Percentiles rank a stretch among this genome's conserved stretches.
Conservation (phyloP, 2,113 vertebrate species). For the Actinemys pallida region DNA sequence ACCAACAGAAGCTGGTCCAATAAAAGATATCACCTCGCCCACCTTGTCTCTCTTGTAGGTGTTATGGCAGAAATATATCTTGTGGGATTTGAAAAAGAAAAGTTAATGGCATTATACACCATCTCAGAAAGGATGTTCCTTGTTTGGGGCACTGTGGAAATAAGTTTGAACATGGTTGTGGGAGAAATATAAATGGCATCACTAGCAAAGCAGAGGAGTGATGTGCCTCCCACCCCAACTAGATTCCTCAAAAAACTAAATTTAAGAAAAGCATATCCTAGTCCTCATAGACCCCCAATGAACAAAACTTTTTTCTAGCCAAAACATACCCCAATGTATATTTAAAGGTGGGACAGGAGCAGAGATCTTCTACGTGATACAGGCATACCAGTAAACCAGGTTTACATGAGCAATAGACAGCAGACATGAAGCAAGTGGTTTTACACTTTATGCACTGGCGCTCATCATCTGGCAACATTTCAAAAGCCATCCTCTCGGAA, state of each 20-base stretch:
- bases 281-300: background rate
- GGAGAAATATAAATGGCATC: background rate
- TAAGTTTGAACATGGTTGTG: background rate
- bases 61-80: background rate
- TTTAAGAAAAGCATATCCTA: background rate
- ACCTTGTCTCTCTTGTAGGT: background rate
- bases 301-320: background rate
- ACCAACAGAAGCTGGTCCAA: too few species aligned
- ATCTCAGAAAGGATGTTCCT: background rate
- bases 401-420: conserved; percentile 89
- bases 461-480: conserved; percentile 94
- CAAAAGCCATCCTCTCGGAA: conserved; percentile 85
- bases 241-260: background rate
- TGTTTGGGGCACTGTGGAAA: background rate
- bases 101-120: background rate
- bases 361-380: conserved; percentile 88
- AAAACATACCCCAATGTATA: conserved; percentile 91
- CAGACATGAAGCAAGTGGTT: conserved; percentile 97
- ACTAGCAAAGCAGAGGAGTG: background rate
- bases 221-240: background rate
- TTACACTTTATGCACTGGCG: conserved; percentile 95
- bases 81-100: background rate
- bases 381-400: conserved; percentile 91
- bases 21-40: too few species aligned
- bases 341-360: conserved; percentile 87